Evolutionary conservation across 2,888 invertebrate genomes (phyloP).

Genomic region (Blera fallax): DNA sequence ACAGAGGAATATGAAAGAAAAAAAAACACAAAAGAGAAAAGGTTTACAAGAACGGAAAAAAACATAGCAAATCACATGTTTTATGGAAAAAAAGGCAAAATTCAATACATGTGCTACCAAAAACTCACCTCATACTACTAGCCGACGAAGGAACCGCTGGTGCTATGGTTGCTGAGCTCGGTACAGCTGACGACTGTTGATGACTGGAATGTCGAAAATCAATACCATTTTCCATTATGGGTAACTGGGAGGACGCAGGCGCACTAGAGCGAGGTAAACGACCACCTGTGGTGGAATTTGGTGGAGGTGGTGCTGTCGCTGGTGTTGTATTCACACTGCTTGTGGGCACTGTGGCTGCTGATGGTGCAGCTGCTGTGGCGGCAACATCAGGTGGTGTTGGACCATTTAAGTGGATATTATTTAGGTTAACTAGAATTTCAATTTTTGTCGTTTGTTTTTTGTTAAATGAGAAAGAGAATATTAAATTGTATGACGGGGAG

Average conservation of each 20-base stretch:
- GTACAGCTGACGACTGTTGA: slow-evolving; percentile 44
- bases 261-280: slow-evolving; percentile 35
- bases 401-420: slow-evolving; percentile 76
- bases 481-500: slow-evolving; percentile 21
- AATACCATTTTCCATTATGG: slow-evolving; percentile 77
- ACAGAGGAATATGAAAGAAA: slow-evolving; percentile 40
- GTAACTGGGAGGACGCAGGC: slow-evolving; percentile 26
- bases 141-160: slow-evolving; percentile 51
- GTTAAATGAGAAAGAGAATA: background rate
- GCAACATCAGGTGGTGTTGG: slow-evolving; percentile 72
- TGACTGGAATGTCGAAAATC: slow-evolving; percentile 77
- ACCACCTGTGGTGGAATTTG: slow-evolving; percentile 68
- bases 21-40: slow-evolving; percentile 25
- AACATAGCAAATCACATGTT: slow-evolving; percentile 18
- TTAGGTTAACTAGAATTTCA: slow-evolving; percentile 71
- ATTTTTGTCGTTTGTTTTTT: slow-evolving; percentile 39
- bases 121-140: slow-evolving; percentile 75
- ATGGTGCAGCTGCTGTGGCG: slow-evolving; percentile 62
- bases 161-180: slow-evolving; percentile 23
- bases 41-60: slow-evolving; percentile 23
- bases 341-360: slow-evolving; percentile 63
- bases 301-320: slow-evolving; percentile 55
- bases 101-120: background rate
- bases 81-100: background rate
- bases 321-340: slow-evolving; percentile 52